Evolutionary conservation across 2,888 invertebrate species (phyloP).

Genomic region (Tenthredo notha): DNA sequence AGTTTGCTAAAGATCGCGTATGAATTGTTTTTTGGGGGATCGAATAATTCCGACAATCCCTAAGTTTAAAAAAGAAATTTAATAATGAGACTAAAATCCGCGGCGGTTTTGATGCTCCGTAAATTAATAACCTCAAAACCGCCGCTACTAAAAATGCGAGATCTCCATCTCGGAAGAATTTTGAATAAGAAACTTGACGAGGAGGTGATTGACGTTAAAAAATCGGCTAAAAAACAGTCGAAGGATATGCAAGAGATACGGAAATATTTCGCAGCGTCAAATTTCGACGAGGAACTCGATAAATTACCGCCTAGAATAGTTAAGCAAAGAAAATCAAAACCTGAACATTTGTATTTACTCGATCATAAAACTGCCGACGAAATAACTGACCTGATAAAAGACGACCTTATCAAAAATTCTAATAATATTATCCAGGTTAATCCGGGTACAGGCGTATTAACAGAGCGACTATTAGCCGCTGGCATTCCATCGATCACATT

Average conservation of each 20-base stretch:
- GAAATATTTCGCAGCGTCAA: background rate
- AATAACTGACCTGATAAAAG: slow-evolving; percentile 76
- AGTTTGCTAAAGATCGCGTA: background rate
- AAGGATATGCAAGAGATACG: background rate
- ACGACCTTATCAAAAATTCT: slow-evolving; percentile 71
- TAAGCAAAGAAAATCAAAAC: slow-evolving; percentile 69
- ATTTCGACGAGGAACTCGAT: background rate
- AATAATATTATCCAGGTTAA: slow-evolving; percentile 83
- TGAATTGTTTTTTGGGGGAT: background rate
- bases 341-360: slow-evolving; percentile 79
- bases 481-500: slow-evolving; percentile 80
- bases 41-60: background rate
- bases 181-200: no score
- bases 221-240: background rate
- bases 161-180: background rate
- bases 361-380: slow-evolving; percentile 77
- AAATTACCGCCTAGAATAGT: background rate
- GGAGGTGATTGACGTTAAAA: background rate
- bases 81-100: background rate
- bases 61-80: background rate
- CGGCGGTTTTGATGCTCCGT: background rate
- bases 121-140: slow-evolving; percentile 36
- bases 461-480: slow-evolving; percentile 80
- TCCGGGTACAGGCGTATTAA: slow-evolving; percentile 85
- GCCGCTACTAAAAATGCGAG: background rate